Conservation (phyloP, 37 sponge, comb jelly and placozoan species). For the Cladorhizidae sp. region DNA sequence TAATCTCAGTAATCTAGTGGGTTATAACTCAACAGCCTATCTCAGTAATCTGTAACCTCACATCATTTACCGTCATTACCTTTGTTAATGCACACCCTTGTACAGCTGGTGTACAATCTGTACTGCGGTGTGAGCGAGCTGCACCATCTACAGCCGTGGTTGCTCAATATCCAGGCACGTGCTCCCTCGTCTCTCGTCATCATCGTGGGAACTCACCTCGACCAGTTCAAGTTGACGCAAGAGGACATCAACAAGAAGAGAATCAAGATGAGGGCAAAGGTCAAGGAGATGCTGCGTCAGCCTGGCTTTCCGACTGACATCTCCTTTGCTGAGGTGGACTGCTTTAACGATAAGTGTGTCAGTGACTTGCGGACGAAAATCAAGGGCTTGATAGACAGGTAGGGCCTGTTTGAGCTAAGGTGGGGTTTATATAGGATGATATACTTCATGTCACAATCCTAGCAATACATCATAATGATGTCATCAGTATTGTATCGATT, state of each 20-base stretch:
- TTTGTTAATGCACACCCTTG: too few species aligned
- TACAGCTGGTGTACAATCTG: slow-evolving; percentile 66
- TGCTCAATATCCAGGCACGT: slow-evolving; percentile 81
- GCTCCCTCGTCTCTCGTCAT: slow-evolving; percentile 77
- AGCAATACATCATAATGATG: not conserved
- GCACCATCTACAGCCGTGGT: slow-evolving; percentile 56
- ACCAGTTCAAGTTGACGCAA: slow-evolving; percentile 26
- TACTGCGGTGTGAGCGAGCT: slow-evolving; percentile 51
- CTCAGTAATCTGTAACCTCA: too few species aligned
- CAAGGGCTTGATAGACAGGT: slow-evolving; percentile 63
- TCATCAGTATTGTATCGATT: not conserved
- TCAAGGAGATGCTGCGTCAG: slow-evolving; percentile 19
- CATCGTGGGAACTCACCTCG: slow-evolving; percentile 76
- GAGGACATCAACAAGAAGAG: slow-evolving; percentile 13
- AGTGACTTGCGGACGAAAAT: slow-evolving; percentile 35
- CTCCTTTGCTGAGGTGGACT: slow-evolving; percentile 57
- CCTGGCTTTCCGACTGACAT: slow-evolving; percentile 56
- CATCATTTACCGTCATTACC: too few species aligned
- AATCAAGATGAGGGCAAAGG: slow-evolving; percentile 36
- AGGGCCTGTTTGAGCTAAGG: not conserved
- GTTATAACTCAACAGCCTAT: too few species aligned
- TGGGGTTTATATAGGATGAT: not conserved
- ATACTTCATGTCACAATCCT: not conserved
- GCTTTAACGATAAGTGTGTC: slow-evolving; percentile 31
- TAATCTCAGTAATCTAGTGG: too few species aligned